Base-by-base conservation (phyloP, 2,888 invertebrate genomes). In the Plusia festucae region DNA sequence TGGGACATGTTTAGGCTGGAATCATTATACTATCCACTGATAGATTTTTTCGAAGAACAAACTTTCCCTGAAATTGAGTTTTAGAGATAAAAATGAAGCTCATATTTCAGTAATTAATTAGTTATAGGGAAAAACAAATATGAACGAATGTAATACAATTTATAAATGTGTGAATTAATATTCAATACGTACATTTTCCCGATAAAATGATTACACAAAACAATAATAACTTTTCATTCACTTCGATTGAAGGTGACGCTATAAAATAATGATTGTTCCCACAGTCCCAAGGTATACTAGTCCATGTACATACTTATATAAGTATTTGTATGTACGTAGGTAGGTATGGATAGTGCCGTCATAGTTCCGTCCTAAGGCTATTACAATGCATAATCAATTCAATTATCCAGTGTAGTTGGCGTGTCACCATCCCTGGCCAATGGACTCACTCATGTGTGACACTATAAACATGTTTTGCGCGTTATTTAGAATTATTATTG, bases 311-410 rank as follows among this genome's bases (percentile, higher is more conserved):
- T 67, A 68, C 32, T 46, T 67, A 68, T 40, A 40, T 34, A 15
- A 15, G 15, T 15, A 9, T 13, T 15, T 34, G 15, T 40, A 40
- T 40, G n/a, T 40, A 40, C 40, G 40, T 6, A 40, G 40, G 13
- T 34, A 8, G n/a, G n/a, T n/a, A n/a, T n/a, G 40, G n/a, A n/a
- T 68, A 64, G 64, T 63, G 54, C 55, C 79, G 78, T 77, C 76
- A 82, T 70, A 70, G 77, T 71, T 82, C 78, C 70, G 76, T 77
- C 49, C 79, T 78, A n/a, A n/a, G 13, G 5, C 40, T n/a, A 83
- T 84, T 82, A 82, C 73, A 81, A 82, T 80, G 73, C 72, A 78
- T 79, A 74, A 82, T 85, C 74, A 76, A 85, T 83, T 82, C 75
- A 82, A 85, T 84, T 84, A 85, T 72, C 73, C 62, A 67, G 70